Base-by-base conservation (phyloP, 2,888 invertebrate species). In the Drosophila conformis region DNA sequence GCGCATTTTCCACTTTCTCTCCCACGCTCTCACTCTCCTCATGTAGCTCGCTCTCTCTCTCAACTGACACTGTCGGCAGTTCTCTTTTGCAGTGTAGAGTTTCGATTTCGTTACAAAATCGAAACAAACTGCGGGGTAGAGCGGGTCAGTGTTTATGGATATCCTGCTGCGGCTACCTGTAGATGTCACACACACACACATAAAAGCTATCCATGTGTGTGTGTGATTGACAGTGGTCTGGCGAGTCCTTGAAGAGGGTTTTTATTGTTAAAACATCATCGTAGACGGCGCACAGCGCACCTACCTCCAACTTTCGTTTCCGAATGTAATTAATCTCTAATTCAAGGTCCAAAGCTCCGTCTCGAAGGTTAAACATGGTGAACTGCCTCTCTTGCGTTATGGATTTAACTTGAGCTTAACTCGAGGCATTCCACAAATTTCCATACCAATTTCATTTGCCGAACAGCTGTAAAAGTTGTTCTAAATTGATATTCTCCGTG, bases 101-200 rank as follows among this genome's bases (percentile, higher is more conserved):
- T 85, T 89, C 89, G 87, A 84, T 87, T 89, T 89, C 89, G 77
- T 84, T 85, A 80, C 73, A 79, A 89, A 89, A 85, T 89, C 87
- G 87, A 85, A 87, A 71, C 58, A 51, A 59, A 59, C 49, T 48
- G 67, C 51, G 56, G 54, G 48, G 46, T 53, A 36, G 42, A 25
- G 33, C 27, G 69, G 68, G 70, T 65, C 59, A 77, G 70, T 69
- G 46, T 71, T 73, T 76, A 82, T 81, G 87, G 76, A 76, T 81
- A 72, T 69, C 76, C 72, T 80, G 82, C 77, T 90, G 87, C 82
- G 83, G 84, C 90, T 91, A 91, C 91, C 91, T 91, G 91, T 91
- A 91, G 91, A 91, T 91, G 87, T 81, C 80, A 80, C 73, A 80
- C 13, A 52, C 8, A 21, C 61, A 48, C 53, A 48, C 54, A 35